Evolutionary conservation across 2,797 vertebrate genomes (phyloP), one percentile per base, ranked within the genome.

Genomic region (Geotrypetes seraphini): DNA sequence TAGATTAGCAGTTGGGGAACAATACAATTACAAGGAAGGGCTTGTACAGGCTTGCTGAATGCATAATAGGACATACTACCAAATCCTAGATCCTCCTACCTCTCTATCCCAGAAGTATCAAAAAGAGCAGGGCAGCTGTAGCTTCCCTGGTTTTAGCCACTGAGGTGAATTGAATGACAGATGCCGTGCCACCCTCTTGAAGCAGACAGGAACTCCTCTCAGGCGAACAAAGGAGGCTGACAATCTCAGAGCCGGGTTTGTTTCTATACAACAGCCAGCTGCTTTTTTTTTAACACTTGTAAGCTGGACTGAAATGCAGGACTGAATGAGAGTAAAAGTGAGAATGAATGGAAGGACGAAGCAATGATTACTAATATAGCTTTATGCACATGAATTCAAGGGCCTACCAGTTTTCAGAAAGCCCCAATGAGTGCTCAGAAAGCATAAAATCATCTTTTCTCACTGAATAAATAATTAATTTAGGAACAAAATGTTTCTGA

Each of bases 121-220:
- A 78, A 75, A 77, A 63, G 63, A 72, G 57, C 31, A 55, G 51
- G 69, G 65, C 78, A 79, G 75, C 76, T 82, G 81, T 77, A 77
- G 64, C 55, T 50, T 69, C 60, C 54, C 58, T 33, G 53, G 71
- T 75, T 76, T 60, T 64, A 60, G 66, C 60, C 59, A 63, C 53
- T 12, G 5, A 39, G 65, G 58, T 75, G 71, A 82, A 80, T 67
- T 56, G 60, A 57, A 77, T 73, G 75, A 82, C 79, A 86, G 81
- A 82, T 82, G 81, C 56, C 78, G 60, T 69, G 56, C 56, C 62
- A 67, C 61, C 69, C 70, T 60, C 68, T 66, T 67, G 59, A 64
- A 53, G 61, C 45, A 62, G 66, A 65, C 66, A 55, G 73, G 49
- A 66, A 66, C 68, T 75, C 53, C 47, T 66, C 44, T 59, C 56